Evolutionary conservation across 2,797 vertebrate species (phyloP), one percentile per base, ranked within the genome.

Genomic region (Sebastes jordani): DNA sequence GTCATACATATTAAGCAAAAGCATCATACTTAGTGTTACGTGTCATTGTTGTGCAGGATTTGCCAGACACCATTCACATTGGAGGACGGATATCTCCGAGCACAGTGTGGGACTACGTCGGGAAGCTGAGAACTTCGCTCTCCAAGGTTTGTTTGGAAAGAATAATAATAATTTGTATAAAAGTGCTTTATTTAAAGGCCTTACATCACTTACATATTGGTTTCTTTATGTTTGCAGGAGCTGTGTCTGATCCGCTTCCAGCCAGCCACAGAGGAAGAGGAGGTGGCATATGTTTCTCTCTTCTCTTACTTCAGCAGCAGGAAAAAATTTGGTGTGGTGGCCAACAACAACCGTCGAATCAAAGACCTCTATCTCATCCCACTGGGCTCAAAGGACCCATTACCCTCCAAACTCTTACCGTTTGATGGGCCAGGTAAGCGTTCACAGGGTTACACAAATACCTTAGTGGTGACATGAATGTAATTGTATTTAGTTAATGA

Each of bases 291-390:
- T 63, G 97, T 99, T 67, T 99, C 99, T 83, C 97, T 99, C 55
- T 99, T 98, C 95, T 99, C 97, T 82, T 99, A 99, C 95, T 99
- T 99, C 91, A 99, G 98, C 96, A 99, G 99, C 92, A 97, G 98
- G 70, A 97, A 97, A 79, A 95, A 96, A 80, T 99, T 99, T 78
- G 99, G 99, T 22, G 99, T 99, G 72, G 98, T 99, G 77, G 98
- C 98, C 66, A 99, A 99, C 93, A 99, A 97, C 94, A 98, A 97
- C 95, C 96, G 97, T 64, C 97, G 97, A 86, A 96, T 99, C 94
- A 99, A 99, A 96, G 98, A 99, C 95, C 98, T 99, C 81, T 99
- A 99, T 95, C 96, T 99, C 92, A 99, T 99, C 88, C 99, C 99
- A 10, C 93, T 99, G 90, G 97, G 97, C 91, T 95, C 97, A 83